phyloP scores from a whole-genome alignment of 2,888 invertebrate species.

The Slavum lentiscoides region DNA sequence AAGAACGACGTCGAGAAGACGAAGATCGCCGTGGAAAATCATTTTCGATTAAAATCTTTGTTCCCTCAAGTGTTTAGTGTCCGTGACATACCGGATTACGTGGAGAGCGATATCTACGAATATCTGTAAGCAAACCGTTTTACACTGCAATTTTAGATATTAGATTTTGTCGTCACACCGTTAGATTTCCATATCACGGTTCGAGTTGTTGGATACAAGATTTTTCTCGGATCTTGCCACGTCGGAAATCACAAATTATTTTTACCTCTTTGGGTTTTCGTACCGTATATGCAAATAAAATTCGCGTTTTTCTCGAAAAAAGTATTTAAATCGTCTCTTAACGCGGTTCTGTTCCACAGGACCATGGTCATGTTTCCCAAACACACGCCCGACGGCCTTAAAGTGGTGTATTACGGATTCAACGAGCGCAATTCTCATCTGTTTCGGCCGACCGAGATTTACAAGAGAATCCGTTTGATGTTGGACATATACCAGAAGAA shows the following conservation, averaged over 20 bases:
- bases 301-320: background rate
- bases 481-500: conserved; percentile 56
- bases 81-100: conserved; percentile 53
- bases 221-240: too few relatives aligned
- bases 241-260: background rate
- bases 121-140: conserved; percentile 56
- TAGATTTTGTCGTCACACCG: background rate
- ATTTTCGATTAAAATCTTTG: conserved; percentile 55
- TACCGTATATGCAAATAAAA: too few relatives aligned
- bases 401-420: conserved; percentile 56
- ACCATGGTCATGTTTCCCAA: conserved; percentile 56
- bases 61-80: conserved; percentile 55
- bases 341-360: conserved; percentile 39
- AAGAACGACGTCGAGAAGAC: conserved; percentile 57
- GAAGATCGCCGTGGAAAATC: conserved; percentile 56
- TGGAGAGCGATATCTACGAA: conserved; percentile 55
- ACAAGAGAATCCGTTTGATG: conserved; percentile 55
- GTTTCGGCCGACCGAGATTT: conserved; percentile 55
- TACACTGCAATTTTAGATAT: background rate
- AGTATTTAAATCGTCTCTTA: background rate
- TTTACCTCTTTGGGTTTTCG: background rate
- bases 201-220: too few relatives aligned
- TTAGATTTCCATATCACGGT: background rate
- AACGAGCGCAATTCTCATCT: conserved; percentile 55
- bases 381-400: conserved; percentile 56